Evolutionary conservation across 2,888 invertebrate genomes (phyloP), one percentile per base, ranked within the genome.

Genomic region (Villa cingulata): DNA sequence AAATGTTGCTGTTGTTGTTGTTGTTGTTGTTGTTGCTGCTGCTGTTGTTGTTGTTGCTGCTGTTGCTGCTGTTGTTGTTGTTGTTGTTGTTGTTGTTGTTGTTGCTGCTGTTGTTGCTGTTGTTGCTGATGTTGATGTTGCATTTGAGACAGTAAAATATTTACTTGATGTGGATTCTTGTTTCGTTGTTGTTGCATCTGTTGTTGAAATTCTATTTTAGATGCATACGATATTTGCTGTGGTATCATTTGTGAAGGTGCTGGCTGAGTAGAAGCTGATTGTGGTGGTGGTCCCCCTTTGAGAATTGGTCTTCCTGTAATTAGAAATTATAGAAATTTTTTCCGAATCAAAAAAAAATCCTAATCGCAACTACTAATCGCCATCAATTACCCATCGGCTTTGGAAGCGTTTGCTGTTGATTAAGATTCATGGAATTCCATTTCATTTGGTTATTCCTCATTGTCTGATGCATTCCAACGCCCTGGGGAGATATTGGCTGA

Each of bases 241-340:
- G 27, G 49, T 38, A 41, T 61, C 62, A 45, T 60, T 58, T 57
- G 42, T 55, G 55, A 53, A 67, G 46, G 27, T 44, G 44, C 50
- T 14, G 50, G 51, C 49, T 51, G 52, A 29, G 49, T 45, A 51
- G 54, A 38, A 54, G 57, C 12, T 46, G 40, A 29, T 49, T 48
- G 34, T 45, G 53, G 51, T 10, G 55, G 51, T 9, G 60, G 51
- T 15, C 61, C 58, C 42, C 67, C 69, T 54, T 68, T 68, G 14
- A 68, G 50, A 49, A 68, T 68, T 14, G 68, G 68, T 16, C 68
- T 63, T 23, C 68, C 68, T 67, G 36, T n/a, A 45, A 53, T 39
- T n/a, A 12, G 16, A 37, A 37, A 40, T n/a, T n/a, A n/a, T n/a
- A n/a, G n/a, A n/a, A n/a, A n/a, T n/a, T n/a, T n/a, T n/a, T n/a